These are phyloP conservation scores for Rhinolophus sinicus DNA, from an alignment of 2,113 vertebrate genomes.

Conservation along the genomic window DNA sequence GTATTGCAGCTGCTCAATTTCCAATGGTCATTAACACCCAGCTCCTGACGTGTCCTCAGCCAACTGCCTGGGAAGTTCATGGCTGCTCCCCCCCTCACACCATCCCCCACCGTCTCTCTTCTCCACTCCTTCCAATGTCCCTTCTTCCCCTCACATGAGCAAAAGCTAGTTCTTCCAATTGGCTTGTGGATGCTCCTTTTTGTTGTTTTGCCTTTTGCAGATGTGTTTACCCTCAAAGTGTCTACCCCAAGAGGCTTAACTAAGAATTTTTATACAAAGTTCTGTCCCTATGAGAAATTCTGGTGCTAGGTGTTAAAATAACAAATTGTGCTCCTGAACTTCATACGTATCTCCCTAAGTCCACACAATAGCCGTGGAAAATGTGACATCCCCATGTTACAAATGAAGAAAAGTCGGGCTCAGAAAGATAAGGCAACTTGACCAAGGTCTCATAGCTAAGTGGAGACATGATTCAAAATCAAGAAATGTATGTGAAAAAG, in stretches of 20 bases:
- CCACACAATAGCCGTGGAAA: background rate
- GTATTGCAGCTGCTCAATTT: fast-evolving
- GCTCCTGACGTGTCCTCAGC: background rate
- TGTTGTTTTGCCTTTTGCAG: background rate
- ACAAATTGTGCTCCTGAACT: background rate
- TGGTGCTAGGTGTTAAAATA: background rate
- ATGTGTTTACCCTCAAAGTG: background rate
- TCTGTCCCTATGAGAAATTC: background rate
- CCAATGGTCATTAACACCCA: background rate
- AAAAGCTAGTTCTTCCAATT: background rate
- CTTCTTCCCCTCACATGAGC: background rate
- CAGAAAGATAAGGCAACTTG: background rate
- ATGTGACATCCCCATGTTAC: background rate
- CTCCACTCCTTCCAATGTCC: background rate
- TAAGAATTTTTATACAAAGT: background rate
- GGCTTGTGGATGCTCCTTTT: fast-evolving
- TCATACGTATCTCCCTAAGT: background rate
- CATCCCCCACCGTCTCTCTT: background rate
- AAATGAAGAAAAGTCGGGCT: background rate
- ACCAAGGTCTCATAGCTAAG: background rate
- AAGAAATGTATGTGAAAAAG: background rate
- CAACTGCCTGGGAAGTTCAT: background rate
- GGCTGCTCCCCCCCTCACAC: background rate
- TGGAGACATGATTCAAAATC: background rate
- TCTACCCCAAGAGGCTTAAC: no score